Evolutionary conservation across 2,113 vertebrate genomes (phyloP), one percentile per base, ranked within the genome.

Genomic region (Tiliqua scincoides): DNA sequence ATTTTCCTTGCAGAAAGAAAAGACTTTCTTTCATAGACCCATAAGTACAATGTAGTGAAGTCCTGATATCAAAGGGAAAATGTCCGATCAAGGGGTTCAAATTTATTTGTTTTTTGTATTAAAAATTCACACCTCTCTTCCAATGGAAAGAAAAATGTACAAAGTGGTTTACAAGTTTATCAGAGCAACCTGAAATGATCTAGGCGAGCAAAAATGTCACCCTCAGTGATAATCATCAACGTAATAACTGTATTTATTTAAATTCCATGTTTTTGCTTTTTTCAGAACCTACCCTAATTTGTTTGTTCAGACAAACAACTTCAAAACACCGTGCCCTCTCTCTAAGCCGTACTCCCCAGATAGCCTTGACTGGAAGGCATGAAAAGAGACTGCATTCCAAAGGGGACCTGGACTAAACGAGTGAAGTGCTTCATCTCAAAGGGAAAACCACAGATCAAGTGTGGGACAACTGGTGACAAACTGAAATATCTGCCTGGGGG

Each of bases 401-500:
- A 89, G 82, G 87, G 32, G 88, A 87, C 57, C 89, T 79, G 87
- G 93, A 84, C 88, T 89, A 82, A 91, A 88, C 2, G 82, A 92
- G 85, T 2, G 92, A 91, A 73, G 35, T 61, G 78, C 59, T 94
- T 89, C 91, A 93, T 93, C 94, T 94, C 93, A 94, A 94, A 95
- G 91, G 35, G 82, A 78, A 90, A 87, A 40, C 52, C 80, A 80
- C 71, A 93, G 89, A 90, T 95, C 89, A 94, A 91, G 93, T 63
- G 78, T 1, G 0, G 32, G 84, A 86, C 68, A 75, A 87, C 86
- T 40, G n/a, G 74, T 0, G 20, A 88, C 54, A 73, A 73, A 86
- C 15, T 91, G 92, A 94, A 91, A 87, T 79, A 48, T 81, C 86
- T 75, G 86, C 88, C 85, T 88, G 84, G 84, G 90, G 87, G 94